Evolutionary conservation across 2,113 vertebrate genomes (phyloP).

Genomic region (Psephotus haematonotus): DNA sequence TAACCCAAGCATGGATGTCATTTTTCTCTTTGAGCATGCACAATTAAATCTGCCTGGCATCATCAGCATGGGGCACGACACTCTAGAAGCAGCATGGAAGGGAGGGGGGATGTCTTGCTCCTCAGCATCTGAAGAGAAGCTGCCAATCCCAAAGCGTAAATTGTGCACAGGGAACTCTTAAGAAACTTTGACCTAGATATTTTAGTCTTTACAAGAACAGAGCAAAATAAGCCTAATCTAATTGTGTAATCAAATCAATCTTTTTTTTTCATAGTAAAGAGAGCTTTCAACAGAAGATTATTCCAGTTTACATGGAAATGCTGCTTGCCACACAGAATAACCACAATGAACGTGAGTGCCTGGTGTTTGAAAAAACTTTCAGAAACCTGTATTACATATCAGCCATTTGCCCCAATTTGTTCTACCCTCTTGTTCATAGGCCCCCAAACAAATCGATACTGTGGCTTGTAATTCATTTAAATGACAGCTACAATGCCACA

Average conservation of each 20-base stretch:
- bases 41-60: conserved; percentile 66
- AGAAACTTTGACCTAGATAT: not conserved
- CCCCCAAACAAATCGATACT: not conserved
- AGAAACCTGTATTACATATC: not conserved
- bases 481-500: not conserved
- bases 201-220: not conserved
- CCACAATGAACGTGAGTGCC: not conserved
- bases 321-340: not conserved
- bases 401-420: not conserved
- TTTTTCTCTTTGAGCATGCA: conserved; percentile 65
- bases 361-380: not conserved
- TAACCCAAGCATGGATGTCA: conserved; percentile 39
- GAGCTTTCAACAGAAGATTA: not conserved
- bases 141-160: not conserved
- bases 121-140: not conserved
- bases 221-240: not conserved
- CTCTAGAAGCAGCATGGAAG: not conserved
- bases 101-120: not conserved
- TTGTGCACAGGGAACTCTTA: not conserved
- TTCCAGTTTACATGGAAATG: not conserved
- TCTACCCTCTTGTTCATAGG: not conserved
- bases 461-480: not conserved
- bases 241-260: not conserved
- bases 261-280: not conserved
- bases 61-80: conserved; percentile 2